Percentiles rank a stretch among this genome's conserved stretches.
Evolutionary conservation across 2,888 invertebrate species (phyloP).

Genomic region (Thereva nobilitata): DNA sequence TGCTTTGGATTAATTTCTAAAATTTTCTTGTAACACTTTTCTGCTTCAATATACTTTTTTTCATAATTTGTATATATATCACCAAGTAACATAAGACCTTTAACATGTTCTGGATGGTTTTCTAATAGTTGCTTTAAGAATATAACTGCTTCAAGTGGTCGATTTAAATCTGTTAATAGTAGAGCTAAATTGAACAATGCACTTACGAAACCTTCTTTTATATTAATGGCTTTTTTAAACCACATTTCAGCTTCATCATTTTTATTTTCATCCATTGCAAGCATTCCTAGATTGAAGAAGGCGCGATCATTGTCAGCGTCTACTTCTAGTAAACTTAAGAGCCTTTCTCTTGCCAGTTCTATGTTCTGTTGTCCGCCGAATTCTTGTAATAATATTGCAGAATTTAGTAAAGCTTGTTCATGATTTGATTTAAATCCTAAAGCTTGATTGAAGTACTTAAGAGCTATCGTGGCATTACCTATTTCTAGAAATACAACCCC

Average conservation of each 20-base stretch:
- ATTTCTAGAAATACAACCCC: constrained; percentile 94
- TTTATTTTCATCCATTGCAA: constrained; percentile 93
- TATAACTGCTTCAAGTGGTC: constrained; percentile 89
- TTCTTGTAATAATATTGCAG: constrained; percentile 92
- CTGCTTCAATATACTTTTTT: constrained; percentile 91
- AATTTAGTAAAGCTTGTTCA: constrained; percentile 91
- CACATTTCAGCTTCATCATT: constrained; percentile 86
- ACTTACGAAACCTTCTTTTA: constrained; percentile 88
- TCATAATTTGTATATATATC: constrained; percentile 96
- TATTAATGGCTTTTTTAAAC: constrained; percentile 85
- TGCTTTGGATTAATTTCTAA: constrained; percentile 85
- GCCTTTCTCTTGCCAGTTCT: constrained; percentile 77
- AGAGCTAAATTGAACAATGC: constrained; percentile 94
- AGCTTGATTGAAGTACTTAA: constrained; percentile 91
- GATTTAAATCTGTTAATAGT: constrained; percentile 82
- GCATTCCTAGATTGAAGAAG: constrained; percentile 94
- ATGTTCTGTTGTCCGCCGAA: constrained; percentile 78
- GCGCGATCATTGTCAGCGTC: constrained; percentile 84
- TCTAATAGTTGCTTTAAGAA: constrained; percentile 88
- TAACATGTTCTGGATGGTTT: constrained; percentile 91
- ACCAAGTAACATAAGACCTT: constrained; percentile 89
- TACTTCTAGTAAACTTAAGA: constrained; percentile 78
- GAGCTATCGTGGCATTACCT: constrained; percentile 86
- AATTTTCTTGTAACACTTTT: constrained; percentile 91
- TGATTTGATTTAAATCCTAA: constrained; percentile 92